Conservation (phyloP, 2,888 invertebrate species). For the Limnephilus rhombicus region DNA sequence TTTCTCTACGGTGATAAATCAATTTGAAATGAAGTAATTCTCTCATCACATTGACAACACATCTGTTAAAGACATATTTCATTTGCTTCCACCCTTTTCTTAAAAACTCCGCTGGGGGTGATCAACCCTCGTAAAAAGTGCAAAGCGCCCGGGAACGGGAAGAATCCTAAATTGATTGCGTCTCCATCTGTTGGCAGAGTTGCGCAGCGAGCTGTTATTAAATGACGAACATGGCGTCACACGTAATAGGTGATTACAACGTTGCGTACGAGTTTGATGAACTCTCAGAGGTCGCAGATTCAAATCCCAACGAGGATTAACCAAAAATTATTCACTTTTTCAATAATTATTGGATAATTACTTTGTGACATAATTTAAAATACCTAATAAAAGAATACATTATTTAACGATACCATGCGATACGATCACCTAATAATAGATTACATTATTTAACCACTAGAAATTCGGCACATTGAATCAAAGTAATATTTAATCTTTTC, state of each 20-base stretch:
- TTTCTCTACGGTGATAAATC: neutral
- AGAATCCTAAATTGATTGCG: slow-evolving; percentile 9
- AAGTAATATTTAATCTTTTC: no score
- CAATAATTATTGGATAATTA: no score
- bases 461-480: no score
- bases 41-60: slow-evolving; percentile 27
- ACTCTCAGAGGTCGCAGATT: neutral
- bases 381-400: no score
- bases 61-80: slow-evolving; percentile 36
- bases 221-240: neutral
- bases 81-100: slow-evolving; percentile 34
- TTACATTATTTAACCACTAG: no score
- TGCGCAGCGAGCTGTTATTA: neutral
- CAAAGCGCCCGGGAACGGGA: neutral
- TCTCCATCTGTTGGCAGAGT: slow-evolving; percentile 17
- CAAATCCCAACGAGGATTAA: no score
- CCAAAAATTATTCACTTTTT: no score
- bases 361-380: no score
- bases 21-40: slow-evolving; percentile 16
- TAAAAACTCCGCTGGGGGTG: slow-evolving; percentile 26
- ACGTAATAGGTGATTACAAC: neutral
- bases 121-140: slow-evolving; percentile 12
- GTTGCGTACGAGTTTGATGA: neutral
- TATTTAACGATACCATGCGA: no score
- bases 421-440: no score